These are phyloP conservation scores for Panzeria rudis DNA, from an alignment of 2,888 invertebrate genomes.

Conservation along the genomic window DNA sequence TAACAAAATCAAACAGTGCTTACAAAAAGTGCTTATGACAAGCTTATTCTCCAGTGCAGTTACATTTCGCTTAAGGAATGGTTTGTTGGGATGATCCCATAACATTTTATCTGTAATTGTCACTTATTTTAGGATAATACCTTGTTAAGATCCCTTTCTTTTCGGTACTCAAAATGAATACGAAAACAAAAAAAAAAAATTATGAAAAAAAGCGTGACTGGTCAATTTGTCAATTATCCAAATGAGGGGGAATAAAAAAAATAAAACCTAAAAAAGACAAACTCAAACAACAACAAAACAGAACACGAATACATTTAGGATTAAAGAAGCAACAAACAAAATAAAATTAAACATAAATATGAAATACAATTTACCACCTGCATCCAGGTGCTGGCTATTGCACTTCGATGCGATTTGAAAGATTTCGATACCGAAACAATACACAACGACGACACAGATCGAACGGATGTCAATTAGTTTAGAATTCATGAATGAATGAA, in stretches of 20 bases:
- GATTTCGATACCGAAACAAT: conserved; percentile 60
- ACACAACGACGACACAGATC: conserved; percentile 65
- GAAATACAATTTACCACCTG: conserved; percentile 75
- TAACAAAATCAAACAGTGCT: no score
- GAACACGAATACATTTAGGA: conserved; percentile 69
- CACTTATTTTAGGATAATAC: conserved; percentile 72
- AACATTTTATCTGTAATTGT: conserved; percentile 69
- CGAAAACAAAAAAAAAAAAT: conserved; percentile 68
- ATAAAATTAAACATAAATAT: conserved; percentile 58
- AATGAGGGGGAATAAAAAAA: conserved; percentile 76
- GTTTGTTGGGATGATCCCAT: no score
- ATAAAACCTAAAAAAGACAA: conserved; percentile 34
- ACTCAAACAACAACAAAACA: conserved; percentile 58
- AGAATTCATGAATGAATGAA: conserved; percentile 80
- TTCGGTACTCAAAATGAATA: conserved; percentile 26
- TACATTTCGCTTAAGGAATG: no score
- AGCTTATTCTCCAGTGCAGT: no score
- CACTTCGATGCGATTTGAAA: conserved; percentile 60
- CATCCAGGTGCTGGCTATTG: conserved; percentile 78
- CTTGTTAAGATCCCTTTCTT: conserved; percentile 70
- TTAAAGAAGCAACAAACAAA: conserved; percentile 47
- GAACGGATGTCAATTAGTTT: conserved; percentile 79
- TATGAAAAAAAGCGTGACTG: conserved; percentile 74
- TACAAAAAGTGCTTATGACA: no score
- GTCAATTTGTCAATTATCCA: conserved; percentile 83